Evolutionary conservation across 2,113 vertebrate species (phyloP).

Genomic region (Fulica atra): DNA sequence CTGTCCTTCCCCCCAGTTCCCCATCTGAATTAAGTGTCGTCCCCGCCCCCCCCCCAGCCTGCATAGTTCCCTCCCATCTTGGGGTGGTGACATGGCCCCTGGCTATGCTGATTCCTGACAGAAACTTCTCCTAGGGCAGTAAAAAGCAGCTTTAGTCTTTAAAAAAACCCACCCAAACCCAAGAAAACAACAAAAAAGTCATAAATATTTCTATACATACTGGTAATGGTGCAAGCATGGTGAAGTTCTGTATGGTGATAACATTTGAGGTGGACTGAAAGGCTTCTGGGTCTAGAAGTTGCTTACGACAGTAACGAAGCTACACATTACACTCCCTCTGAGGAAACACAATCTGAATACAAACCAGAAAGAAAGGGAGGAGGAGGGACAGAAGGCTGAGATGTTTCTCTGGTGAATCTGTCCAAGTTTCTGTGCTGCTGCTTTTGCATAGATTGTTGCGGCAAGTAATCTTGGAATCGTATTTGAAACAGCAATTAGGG

Average conservation of each 20-base stretch:
- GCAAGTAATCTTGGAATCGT: constrained; percentile 13
- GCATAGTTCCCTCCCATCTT: neutral
- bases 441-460: neutral
- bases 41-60: neutral
- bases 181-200: too few species aligned
- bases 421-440: neutral
- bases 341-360: neutral
- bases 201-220: too few species aligned
- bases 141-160: neutral
- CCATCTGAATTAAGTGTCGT: neutral
- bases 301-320: neutral
- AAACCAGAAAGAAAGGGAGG: neutral
- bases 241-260: neutral
- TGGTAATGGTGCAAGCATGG: neutral
- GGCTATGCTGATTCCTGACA: neutral
- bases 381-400: neutral
- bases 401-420: neutral
- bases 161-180: neutral
- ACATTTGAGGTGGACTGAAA: neutral
- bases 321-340: neutral
- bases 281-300: neutral
- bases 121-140: neutral
- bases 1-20: neutral
- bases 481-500: neutral
- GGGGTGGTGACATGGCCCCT: neutral